Evolutionary conservation across 1,140 invertebrate genomes (phyloP).

Genomic region (Choristoneura fumiferana): DNA sequence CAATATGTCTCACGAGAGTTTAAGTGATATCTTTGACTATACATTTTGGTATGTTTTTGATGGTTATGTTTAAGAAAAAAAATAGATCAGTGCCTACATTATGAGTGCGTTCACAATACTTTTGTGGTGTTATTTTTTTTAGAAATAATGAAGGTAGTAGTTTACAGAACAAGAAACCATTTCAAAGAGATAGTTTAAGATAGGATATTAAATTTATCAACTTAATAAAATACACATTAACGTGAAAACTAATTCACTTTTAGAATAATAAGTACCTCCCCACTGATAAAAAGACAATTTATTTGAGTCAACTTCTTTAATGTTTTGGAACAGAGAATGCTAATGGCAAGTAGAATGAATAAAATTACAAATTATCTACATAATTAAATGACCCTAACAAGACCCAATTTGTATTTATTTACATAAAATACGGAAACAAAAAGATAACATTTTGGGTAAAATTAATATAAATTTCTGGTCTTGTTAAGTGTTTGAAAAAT

Average conservation of each 20-base stretch:
- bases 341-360: constrained; percentile 25
- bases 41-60: no score
- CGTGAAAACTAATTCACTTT: constrained; percentile 26
- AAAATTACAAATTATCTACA: constrained; percentile 25
- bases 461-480: neutral
- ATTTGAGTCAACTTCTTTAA: constrained; percentile 12
- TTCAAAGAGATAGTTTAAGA: no score
- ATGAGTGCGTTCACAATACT: no score
- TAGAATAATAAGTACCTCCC: constrained; percentile 21
- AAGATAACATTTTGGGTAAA: neutral
- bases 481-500: no score
- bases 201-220: constrained; percentile 16
- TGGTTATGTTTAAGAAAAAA: no score
- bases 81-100: no score
- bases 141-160: no score
- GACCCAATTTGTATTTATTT: constrained; percentile 48
- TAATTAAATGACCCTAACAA: constrained; percentile 41
- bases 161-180: no score
- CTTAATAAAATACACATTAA: constrained; percentile 53
- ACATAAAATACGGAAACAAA: constrained; percentile 46
- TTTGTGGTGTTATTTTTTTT: no score
- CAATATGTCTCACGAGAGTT: no score
- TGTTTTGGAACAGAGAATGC: neutral
- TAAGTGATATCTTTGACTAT: no score
- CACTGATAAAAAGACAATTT: constrained; percentile 29